Evolutionary conservation across 2,888 invertebrate genomes (phyloP), one percentile per base, ranked within the genome.

Genomic region (Listrodromus nycthemerus): DNA sequence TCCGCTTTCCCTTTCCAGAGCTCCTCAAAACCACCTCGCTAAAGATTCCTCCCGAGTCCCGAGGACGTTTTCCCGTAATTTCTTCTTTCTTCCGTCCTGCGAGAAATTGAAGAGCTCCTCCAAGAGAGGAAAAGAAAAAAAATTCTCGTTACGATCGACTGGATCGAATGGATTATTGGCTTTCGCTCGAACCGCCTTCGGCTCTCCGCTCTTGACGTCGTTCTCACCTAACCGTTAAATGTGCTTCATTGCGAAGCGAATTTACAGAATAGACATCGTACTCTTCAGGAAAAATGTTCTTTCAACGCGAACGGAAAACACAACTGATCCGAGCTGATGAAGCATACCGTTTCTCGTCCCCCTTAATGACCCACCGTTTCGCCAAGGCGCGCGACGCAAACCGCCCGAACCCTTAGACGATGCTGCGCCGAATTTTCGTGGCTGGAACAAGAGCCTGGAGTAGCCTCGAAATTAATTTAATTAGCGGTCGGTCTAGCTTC

Each of bases 391-490:
- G 33, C 52, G 13, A 13, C 24, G 27, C 30, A 41, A 58, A 21
- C 27, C 52, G 55, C 65, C 50, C 45, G 37, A 52, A 61, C 63
- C 63, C 77, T 77, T 71, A 66, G 24, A 65, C 77, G 65, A 81
- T 48, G 58, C 58, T 65, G 55, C 55, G 24, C 30, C 65, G 74
- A 70, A 78, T 81, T 84, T 81, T 24, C 69, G 74, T 78, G 84
- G 78, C 77, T 37, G 48, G 69, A 74, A 52, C 8, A 48, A 19
- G 52, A 52, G 63, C 33, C 52, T 21, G 37, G 69, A 33, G 48
- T 63, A 50, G 75, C 75, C 55, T 82, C 61, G 88, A 88, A 92
- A 93, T 93, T 93, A 92, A 92, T 92, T 92, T 91, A 93, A 93
- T 93, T 92, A 92, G 92, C 89, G 92, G 92, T 92, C 87, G 92